These are phyloP conservation scores for Psettodes erumei DNA, from an alignment of 2,113 vertebrate species.

Conservation along the genomic window DNA sequence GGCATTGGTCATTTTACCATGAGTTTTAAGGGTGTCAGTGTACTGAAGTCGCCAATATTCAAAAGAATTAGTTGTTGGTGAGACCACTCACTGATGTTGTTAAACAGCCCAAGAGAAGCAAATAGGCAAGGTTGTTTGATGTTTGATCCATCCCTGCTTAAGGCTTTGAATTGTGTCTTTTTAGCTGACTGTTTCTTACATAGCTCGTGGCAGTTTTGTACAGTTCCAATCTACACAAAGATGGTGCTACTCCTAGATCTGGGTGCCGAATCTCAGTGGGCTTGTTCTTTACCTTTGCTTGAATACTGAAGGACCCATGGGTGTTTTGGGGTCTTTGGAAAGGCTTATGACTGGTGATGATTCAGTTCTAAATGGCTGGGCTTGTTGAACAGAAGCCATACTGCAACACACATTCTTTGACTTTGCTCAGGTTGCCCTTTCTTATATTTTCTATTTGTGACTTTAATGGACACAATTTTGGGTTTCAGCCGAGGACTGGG, in stretches of 20 bases:
- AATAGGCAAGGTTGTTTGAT: neutral
- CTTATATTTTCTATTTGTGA: slow-evolving; percentile 12
- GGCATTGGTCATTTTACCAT: neutral
- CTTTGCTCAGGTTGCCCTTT: neutral
- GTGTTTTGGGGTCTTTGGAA: neutral
- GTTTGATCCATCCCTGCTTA: too few species aligned
- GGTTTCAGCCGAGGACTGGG: slow-evolving; percentile 11
- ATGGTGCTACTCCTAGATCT: neutral
- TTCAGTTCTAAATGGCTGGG: neutral
- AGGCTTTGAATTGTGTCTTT: neutral
- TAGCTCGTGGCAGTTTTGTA: neutral
- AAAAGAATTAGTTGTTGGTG: neutral
- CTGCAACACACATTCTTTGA: neutral
- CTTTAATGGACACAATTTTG: slow-evolving; percentile 16
- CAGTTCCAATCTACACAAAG: neutral
- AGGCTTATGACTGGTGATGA: neutral
- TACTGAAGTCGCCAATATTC: neutral
- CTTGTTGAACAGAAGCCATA: neutral
- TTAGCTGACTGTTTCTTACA: neutral
- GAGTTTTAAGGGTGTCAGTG: neutral
- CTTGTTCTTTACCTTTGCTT: slow-evolving; percentile 1
- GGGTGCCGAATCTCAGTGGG: neutral
- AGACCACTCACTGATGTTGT: slow-evolving; percentile 14
- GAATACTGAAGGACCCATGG: neutral
- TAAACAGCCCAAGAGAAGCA: slow-evolving; percentile 9